phyloP scores from a whole-genome alignment of 2,113 vertebrate species.

The Anoura caudifer region DNA sequence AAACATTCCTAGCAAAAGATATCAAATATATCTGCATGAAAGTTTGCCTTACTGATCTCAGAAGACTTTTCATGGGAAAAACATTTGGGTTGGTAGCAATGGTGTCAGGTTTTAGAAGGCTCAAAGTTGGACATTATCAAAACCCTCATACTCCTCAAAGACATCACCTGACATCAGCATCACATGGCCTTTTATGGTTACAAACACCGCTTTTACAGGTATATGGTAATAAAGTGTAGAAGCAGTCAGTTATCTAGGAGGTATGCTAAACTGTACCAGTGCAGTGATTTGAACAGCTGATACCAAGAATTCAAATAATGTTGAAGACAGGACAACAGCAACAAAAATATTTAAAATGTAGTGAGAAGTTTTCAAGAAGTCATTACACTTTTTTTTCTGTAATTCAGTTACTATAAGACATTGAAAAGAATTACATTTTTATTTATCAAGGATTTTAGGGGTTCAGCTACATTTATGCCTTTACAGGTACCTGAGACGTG shows the following conservation, averaged over 20 bases:
- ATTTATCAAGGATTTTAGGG: neutral
- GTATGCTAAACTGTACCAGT: neutral
- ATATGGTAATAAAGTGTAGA: neutral
- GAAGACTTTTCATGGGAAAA: neutral
- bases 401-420: neutral
- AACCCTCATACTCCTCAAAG: neutral
- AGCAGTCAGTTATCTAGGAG: neutral
- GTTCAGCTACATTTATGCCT: neutral
- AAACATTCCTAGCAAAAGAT: neutral
- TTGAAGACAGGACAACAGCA: neutral
- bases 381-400: neutral
- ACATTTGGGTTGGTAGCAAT: neutral
- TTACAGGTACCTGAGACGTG: neutral
- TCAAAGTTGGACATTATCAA: neutral
- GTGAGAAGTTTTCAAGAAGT: neutral
- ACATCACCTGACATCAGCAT: neutral
- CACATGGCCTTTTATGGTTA: neutral
- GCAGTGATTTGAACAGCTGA: neutral
- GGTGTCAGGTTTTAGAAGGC: neutral
- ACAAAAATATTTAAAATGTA: neutral
- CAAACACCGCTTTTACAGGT: neutral
- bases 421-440: neutral
- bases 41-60: neutral
- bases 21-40: neutral
- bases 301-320: neutral